Conservation (phyloP, 2,113 vertebrate genomes). For the Cisticola juncidis region DNA sequence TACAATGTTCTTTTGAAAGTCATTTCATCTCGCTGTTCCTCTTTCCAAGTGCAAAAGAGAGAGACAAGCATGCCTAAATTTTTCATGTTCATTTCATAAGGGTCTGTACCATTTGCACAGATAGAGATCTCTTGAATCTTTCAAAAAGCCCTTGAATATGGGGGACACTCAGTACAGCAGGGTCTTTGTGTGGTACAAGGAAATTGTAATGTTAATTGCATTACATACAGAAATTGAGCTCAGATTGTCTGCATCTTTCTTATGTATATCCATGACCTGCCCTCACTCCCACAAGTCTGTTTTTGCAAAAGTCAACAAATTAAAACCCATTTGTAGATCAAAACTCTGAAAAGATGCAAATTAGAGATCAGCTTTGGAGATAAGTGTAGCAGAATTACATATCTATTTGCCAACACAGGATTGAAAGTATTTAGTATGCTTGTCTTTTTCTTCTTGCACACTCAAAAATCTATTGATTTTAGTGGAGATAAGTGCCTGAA, state of each 20-base stretch:
- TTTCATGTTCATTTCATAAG: background rate
- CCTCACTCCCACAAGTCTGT: background rate
- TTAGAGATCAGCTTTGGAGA: constrained; percentile 28
- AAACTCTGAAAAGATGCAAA: constrained; percentile 44
- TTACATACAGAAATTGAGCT: background rate
- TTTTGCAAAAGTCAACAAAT: constrained; percentile 49
- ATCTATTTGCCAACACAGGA: constrained; percentile 18
- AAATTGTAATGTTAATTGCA: background rate
- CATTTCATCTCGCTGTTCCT: background rate
- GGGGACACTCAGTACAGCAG: background rate
- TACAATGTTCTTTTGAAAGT: background rate
- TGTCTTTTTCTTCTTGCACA: constrained; percentile 14
- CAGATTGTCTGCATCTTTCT: background rate
- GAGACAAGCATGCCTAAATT: background rate
- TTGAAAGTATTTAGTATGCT: constrained; percentile 51
- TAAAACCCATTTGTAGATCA: constrained; percentile 61
- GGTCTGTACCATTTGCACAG: background rate
- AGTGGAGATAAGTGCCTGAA: constrained; percentile 25
- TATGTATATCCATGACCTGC: constrained; percentile 23
- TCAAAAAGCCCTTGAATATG: background rate
- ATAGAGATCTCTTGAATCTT: background rate
- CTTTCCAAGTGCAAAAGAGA: background rate
- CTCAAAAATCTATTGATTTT: constrained; percentile 42
- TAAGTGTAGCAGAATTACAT: constrained; percentile 36
- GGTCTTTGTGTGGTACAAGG: background rate